Base-by-base conservation (phyloP, 2,797 vertebrate genomes). In the Muscicapa striata region DNA sequence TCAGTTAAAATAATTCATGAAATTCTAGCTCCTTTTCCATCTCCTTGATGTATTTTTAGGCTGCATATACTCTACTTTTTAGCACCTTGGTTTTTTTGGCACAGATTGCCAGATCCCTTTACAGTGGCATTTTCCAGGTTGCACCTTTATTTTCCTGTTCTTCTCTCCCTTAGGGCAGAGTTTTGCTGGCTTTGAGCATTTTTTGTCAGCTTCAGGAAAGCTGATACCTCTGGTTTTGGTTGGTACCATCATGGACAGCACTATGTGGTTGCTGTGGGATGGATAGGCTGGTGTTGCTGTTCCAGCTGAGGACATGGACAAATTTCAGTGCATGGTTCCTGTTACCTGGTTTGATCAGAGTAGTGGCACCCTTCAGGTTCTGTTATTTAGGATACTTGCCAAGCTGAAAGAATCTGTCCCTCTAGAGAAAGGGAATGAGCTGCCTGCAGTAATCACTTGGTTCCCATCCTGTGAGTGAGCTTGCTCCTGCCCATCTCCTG, bases 231-330 rank as follows among this genome's bases (percentile, higher is more conserved):
- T 45, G 7, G 5, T 27, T 30, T 29, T 43, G 45, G 26, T 64
- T 75, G 21, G 13, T 78, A n/a, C 26, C 51, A 55, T 9, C 0
- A 0, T 4, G 2, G 21, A 30, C 40, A 43, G 51, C 11, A 4
- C 6, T 26, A 1, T 38, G 6, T 74, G 14, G 13, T 58, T 74
- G 24, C 30, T n/a, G 10, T 48, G 68, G n/a, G 34, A 12, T 41
- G 45, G 19, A 58, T 38, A 26, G 23, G 13, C n/a, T 69, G 67
- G 36, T 69, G 63, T 22, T 63, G 52, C 34, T 81, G 23, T 64
- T 84, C 45, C 34, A 32, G 29, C 23, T 58, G 63, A 69, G 48
- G 43, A 10, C 29, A 22, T 18, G 26, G 34, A 43, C 29, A 63
- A 11, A 79, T 83, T 9, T 3, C 22, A 18, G 61, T 15, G 19